Evolutionary conservation across 2,797 vertebrate genomes (phyloP).

Genomic region (Chelidonichthys spinosus): DNA sequence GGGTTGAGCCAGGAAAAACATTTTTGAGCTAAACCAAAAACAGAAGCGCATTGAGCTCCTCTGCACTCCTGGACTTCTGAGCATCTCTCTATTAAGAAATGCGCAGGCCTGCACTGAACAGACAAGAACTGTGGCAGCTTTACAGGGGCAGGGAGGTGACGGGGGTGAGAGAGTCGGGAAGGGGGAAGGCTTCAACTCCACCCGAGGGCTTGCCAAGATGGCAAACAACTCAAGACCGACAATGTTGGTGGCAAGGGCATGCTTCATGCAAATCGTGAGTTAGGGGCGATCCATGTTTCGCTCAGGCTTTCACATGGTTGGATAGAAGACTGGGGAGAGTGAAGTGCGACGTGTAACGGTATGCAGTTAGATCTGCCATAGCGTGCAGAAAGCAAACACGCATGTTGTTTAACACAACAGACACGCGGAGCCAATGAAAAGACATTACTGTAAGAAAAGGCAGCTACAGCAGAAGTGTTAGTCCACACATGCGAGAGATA

Average conservation of each 20-base stretch:
- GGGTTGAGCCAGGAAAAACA: slow-evolving; percentile 95
- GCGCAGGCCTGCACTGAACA: slow-evolving; percentile 86
- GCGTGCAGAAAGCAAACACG: slow-evolving; percentile 73
- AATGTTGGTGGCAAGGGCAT: slow-evolving; percentile 78
- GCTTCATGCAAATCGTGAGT: slow-evolving; percentile 64
- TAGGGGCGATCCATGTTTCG: slow-evolving; percentile 68
- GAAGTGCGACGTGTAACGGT: slow-evolving; percentile 61
- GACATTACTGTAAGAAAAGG: slow-evolving; percentile 70
- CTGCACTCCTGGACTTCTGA: slow-evolving; percentile 81
- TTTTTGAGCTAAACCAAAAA: slow-evolving; percentile 94
- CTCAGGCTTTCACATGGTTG: slow-evolving; percentile 67
- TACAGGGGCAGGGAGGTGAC: slow-evolving; percentile 77
- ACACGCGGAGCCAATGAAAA: slow-evolving; percentile 77
- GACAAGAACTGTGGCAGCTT: slow-evolving; percentile 88
- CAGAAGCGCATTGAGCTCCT: slow-evolving; percentile 93
- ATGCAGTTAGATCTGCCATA: slow-evolving; percentile 64
- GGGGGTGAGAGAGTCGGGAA: slow-evolving; percentile 56
- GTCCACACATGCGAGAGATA: slow-evolving; percentile 72
- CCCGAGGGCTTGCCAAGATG: slow-evolving; percentile 71
- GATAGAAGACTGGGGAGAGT: slow-evolving; percentile 64
- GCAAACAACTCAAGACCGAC: slow-evolving; percentile 77
- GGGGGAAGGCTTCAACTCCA: slow-evolving; percentile 53
- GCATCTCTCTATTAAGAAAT: slow-evolving; percentile 92
- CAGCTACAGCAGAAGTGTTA: slow-evolving; percentile 69
- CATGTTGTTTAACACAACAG: slow-evolving; percentile 82